These are phyloP conservation scores for Diplodus sargus DNA, from an alignment of 2,797 vertebrate species.

Conservation along the genomic window DNA sequence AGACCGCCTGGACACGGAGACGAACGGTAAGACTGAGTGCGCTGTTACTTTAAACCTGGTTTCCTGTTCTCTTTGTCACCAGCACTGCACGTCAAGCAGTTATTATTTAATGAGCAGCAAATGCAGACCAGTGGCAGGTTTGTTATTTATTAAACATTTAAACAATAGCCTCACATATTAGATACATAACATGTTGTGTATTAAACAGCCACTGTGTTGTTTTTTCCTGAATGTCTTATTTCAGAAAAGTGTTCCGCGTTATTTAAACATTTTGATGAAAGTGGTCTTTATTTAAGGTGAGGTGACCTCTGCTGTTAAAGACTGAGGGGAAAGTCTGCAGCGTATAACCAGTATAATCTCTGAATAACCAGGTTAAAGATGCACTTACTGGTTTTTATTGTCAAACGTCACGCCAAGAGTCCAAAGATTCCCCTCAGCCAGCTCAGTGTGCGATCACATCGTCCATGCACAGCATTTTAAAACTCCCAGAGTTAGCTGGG, in stretches of 20 bases:
- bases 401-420: background rate
- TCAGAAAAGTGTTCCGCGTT: background rate
- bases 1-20: conserved; percentile 85
- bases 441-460: conserved; percentile 5
- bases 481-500: background rate
- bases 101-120: conserved; percentile 11
- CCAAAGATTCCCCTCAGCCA: background rate
- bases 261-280: too few species aligned
- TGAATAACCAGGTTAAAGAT: background rate
- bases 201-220: too few species aligned
- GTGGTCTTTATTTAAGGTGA: background rate
- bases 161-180: too few species aligned
- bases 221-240: too few species aligned
- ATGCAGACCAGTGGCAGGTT: conserved; percentile 24
- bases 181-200: too few species aligned
- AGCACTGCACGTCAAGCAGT: background rate
- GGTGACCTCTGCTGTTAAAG: background rate
- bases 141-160: too few species aligned
- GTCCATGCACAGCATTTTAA: background rate
- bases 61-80: conserved; percentile 33
- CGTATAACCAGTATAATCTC: background rate
- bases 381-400: background rate
- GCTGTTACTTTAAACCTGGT: conserved; percentile 43
- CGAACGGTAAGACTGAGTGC: conserved; percentile 80
- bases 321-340: background rate